phyloP scores from a whole-genome alignment of 2,797 vertebrate species.

The Columba guinea region DNA sequence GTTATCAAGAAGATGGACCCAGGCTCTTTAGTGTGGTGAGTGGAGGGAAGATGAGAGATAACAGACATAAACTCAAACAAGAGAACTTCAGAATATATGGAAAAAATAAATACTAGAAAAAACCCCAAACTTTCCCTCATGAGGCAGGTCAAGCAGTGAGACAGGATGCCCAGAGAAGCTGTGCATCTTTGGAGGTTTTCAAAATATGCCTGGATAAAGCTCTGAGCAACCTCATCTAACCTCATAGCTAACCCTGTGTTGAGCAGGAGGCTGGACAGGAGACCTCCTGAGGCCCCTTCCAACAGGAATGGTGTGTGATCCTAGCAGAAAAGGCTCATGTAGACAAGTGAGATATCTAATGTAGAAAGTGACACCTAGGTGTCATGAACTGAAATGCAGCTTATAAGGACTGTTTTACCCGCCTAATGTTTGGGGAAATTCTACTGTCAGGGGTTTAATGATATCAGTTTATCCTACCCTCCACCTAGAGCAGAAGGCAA shows the following conservation, averaged over 20 bases:
- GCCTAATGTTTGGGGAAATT: background rate
- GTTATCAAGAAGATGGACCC: background rate
- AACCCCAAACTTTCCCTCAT: background rate
- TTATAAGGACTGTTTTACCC: background rate
- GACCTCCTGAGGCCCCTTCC: background rate
- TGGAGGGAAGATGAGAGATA: background rate
- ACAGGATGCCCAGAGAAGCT: background rate
- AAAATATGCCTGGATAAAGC: background rate
- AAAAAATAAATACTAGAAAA: background rate
- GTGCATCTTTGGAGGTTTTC: background rate
- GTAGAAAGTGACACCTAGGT: constrained; percentile 38
- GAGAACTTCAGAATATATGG: background rate
- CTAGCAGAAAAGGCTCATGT: background rate
- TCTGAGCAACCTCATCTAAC: background rate
- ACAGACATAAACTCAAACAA: background rate
- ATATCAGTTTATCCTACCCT: accelerated
- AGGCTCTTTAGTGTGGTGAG: background rate
- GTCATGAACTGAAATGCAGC: constrained; percentile 1
- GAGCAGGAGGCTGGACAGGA: background rate
- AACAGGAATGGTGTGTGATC: accelerated
- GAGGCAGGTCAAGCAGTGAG: background rate
- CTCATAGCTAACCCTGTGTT: background rate
- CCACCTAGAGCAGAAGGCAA: background rate
- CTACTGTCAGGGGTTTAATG: background rate
- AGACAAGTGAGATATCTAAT: background rate